A percentile compares a stretch with the other conserved stretches of the same genome.
These are phyloP conservation scores for Drosophila rufa DNA, from an alignment of 1,140 invertebrate species.

Conservation along the genomic window DNA sequence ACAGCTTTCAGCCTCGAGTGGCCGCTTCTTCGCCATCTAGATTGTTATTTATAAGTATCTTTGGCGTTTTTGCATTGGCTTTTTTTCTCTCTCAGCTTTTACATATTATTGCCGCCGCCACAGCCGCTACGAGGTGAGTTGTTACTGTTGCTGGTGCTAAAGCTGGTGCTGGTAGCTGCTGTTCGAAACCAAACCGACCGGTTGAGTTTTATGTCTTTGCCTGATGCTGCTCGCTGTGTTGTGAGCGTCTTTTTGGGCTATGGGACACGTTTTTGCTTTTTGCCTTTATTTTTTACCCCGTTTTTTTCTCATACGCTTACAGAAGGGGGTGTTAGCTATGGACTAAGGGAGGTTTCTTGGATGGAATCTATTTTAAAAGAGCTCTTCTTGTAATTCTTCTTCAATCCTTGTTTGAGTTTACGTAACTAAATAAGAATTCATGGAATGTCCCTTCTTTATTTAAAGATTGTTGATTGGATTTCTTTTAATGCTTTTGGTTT, in stretches of 20 bases:
- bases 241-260: constrained; percentile 55
- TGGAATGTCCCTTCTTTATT: too few species aligned
- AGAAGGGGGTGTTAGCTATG: background rate
- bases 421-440: background rate
- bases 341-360: too few species aligned
- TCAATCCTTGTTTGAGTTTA: background rate
- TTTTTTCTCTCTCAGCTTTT: constrained; percentile 54
- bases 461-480: too few species aligned
- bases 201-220: constrained; percentile 80
- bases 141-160: constrained; percentile 42
- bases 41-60: constrained; percentile 67
- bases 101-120: constrained; percentile 60
- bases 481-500: too few species aligned
- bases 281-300: constrained; percentile 40
- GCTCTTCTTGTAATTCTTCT: background rate
- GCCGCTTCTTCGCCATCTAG: constrained; percentile 42
- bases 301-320: constrained; percentile 3
- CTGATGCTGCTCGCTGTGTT: constrained; percentile 39
- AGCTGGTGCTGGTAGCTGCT: constrained; percentile 39
- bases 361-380: background rate
- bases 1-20: constrained; percentile 48
- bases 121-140: constrained; percentile 14
- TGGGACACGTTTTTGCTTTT: constrained; percentile 46
- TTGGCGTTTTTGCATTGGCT: constrained; percentile 24
- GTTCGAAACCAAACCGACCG: constrained; percentile 75